Evolutionary conservation across 2,888 invertebrate genomes (phyloP), one percentile per base, ranked within the genome.

Genomic region (Patella pellucida): DNA sequence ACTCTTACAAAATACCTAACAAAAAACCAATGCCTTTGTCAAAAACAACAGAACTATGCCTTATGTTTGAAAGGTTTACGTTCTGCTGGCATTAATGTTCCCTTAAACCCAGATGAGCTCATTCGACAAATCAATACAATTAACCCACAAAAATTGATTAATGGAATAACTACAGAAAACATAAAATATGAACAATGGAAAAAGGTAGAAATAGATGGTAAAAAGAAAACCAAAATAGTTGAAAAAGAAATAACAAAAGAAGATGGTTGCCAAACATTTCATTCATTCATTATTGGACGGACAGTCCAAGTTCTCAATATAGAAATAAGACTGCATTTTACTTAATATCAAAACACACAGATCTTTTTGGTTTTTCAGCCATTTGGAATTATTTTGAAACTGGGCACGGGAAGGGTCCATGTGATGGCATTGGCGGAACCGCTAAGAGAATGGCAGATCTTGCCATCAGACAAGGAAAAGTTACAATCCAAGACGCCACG

Each of bases 231-330:
- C 62, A 62, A 67, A 27, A 15, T 72, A 62, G 67, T 72, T 41
- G 72, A 72, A 50, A 41, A 31, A 7, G 27, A 67, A 9, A 3
- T 67, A 9, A 2, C 62, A 23, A 72, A 72, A 62, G 51, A 62
- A 15, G 72, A 41, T 41, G 31, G 31, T 41, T 41, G 5, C 31
- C 31, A 41, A 41, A 41, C 31, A 41, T 71, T 50, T 16, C 31
- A 54, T 50, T 50, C 23, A 62, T 82, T 12, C 75, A 80, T 68
- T 81, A 79, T 73, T 78, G 78, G 80, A 80, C 80, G 50, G 82
- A 82, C 54, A 72, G 77, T 16, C 79, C 80, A 31, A 76, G 77
- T 31, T 75, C 76, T 9, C 81, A 81, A 31, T 82, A 81, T 68
- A 16, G 71, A 11, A 83, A 82, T 68, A 78, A 81, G 67, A 71